A percentile compares a stretch with the other conserved stretches of the same genome.
Conservation (phyloP, 2,888 invertebrate genomes). For the Drosophila pullipes region DNA sequence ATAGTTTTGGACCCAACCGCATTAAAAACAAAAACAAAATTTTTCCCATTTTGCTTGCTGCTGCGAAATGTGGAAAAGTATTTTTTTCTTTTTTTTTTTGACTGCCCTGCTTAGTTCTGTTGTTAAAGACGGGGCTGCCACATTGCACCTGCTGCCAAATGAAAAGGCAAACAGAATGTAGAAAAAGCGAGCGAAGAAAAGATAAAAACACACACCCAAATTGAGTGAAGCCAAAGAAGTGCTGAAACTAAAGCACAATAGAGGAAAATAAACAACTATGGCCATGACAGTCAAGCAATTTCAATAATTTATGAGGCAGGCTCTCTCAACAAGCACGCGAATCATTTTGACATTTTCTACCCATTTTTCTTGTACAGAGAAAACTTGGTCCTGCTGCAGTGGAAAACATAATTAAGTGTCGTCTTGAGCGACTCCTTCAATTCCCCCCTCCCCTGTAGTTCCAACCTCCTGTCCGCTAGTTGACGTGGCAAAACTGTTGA, state of each 20-base stretch:
- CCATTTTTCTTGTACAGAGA: conserved; percentile 63
- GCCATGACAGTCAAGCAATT: conserved; percentile 74
- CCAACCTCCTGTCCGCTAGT: conserved; percentile 32
- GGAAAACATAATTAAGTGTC: conserved; percentile 76
- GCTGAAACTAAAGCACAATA: conserved; percentile 34
- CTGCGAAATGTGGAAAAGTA: conserved; percentile 70
- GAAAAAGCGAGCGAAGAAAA: not conserved
- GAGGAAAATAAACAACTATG: conserved; percentile 46
- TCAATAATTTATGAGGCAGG: conserved; percentile 74
- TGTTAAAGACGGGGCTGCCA: conserved; percentile 61
- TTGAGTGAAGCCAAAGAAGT: conserved; percentile 13
- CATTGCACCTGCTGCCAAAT: conserved; percentile 74
- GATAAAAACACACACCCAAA: conserved; percentile 5
- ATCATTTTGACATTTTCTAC: conserved; percentile 73
- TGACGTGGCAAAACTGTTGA: conserved; percentile 71
- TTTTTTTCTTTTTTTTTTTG: conserved; percentile 34
- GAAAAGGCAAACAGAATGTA: conserved; percentile 58
- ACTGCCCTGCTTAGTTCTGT: conserved; percentile 47
- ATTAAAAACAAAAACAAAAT: conserved; percentile 5
- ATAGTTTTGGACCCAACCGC: conserved; percentile 49
- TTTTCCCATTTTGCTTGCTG: conserved; percentile 15
- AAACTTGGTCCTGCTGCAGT: conserved; percentile 43
- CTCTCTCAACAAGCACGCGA: conserved; percentile 44
- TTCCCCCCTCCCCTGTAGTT: not conserved
- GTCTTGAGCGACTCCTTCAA: conserved; percentile 56